A percentile compares a stretch with the other conserved stretches of the same genome.
Conservation (phyloP, 2,888 invertebrate species). For the Drosophila nr. fundita region DNA sequence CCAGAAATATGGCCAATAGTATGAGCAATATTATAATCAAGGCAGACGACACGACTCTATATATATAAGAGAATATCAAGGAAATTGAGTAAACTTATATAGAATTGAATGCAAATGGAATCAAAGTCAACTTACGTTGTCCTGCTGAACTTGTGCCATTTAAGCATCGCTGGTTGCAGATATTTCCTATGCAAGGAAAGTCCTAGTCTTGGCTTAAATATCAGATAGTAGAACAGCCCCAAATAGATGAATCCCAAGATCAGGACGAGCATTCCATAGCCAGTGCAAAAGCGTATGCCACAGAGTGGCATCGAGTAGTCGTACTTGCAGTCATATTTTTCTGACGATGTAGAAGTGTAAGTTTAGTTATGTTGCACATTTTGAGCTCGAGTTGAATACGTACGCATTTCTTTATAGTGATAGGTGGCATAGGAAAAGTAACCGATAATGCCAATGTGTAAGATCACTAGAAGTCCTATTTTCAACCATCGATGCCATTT, state of each 20-base stretch:
- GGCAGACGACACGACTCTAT: slow-evolving; percentile 86
- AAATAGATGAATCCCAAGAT: slow-evolving; percentile 87
- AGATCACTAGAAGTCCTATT: slow-evolving; percentile 39
- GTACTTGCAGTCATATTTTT: slow-evolving; percentile 45
- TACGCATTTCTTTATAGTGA: slow-evolving; percentile 78
- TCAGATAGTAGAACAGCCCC: slow-evolving; percentile 87
- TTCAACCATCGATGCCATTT: slow-evolving; percentile 42
- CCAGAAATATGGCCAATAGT: slow-evolving; percentile 87
- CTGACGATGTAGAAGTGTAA: slow-evolving; percentile 17
- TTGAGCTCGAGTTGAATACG: slow-evolving; percentile 18
- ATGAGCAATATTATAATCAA: slow-evolving; percentile 85
- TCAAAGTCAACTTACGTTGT: slow-evolving; percentile 61
- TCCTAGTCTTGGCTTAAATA: slow-evolving; percentile 87
- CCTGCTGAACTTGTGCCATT: slow-evolving; percentile 77
- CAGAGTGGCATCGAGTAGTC: slow-evolving; percentile 53
- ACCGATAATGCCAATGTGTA: slow-evolving; percentile 73
- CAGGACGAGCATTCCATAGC: slow-evolving; percentile 90
- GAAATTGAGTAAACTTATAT: no score
- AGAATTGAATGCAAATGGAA: neutral
- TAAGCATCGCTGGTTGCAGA: slow-evolving; percentile 64
- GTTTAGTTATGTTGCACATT: neutral
- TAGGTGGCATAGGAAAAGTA: slow-evolving; percentile 84
- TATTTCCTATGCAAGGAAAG: slow-evolving; percentile 52
- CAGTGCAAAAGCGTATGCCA: slow-evolving; percentile 86
- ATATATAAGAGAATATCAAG: neutral